phyloP scores from a whole-genome alignment of 2,797 vertebrate genomes.

The Melopsittacus undulatus region DNA sequence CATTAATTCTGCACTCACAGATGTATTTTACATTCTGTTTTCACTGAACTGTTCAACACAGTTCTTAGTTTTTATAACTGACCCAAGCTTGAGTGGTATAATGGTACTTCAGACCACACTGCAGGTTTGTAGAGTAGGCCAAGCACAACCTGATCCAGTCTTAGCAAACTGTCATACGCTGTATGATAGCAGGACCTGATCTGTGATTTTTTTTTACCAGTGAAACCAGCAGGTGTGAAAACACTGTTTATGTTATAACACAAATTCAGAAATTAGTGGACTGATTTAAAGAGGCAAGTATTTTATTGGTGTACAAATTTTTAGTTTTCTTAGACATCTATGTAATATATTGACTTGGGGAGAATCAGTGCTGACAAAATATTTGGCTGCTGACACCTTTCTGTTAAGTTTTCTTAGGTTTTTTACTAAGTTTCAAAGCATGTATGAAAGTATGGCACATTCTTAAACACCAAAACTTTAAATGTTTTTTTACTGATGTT shows the following conservation, averaged over 20 bases:
- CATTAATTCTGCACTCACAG: not conserved
- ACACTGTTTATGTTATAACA: not conserved
- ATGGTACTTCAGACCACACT: not conserved
- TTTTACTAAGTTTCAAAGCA: not conserved
- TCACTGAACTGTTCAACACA: not conserved
- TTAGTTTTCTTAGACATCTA: not conserved
- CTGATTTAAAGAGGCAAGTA: not conserved
- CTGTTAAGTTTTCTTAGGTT: not conserved
- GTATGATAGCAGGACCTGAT: not conserved
- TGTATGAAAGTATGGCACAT: not conserved
- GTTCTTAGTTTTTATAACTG: not conserved
- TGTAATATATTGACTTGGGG: not conserved
- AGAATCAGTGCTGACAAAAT: not conserved
- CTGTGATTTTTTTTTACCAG: not conserved
- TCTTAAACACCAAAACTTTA: not conserved
- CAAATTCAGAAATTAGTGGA: not conserved
- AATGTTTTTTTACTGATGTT: not conserved
- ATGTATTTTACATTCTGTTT: not conserved
- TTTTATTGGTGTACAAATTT: not conserved
- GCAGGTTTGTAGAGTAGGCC: not conserved
- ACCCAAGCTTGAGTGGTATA: not conserved
- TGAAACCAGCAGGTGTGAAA: not conserved
- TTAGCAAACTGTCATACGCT: not conserved
- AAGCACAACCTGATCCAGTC: not conserved
- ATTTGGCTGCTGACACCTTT: not conserved